A percentile compares a stretch with the other conserved stretches of the same genome.
phyloP scores from a whole-genome alignment of 2,888 invertebrate species.

The Morinoia aosen region DNA sequence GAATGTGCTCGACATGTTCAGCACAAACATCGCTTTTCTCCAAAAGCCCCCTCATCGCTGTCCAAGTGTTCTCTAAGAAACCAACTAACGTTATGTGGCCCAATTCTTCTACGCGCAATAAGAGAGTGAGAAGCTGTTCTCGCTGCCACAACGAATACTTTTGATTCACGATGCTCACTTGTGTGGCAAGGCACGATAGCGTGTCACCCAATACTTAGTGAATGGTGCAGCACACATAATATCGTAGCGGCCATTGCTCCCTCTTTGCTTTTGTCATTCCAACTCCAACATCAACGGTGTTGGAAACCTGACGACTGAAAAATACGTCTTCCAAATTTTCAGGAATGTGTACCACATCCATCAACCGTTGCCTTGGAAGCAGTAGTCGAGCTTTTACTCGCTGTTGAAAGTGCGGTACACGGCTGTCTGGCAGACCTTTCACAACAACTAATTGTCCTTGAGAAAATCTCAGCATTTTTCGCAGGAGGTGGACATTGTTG shows the following conservation, averaged over 20 bases:
- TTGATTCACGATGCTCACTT: no score
- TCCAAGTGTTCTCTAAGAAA: no score
- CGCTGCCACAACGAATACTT: no score
- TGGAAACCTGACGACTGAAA: not conserved
- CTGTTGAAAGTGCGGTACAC: not conserved
- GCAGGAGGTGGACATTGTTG: no score
- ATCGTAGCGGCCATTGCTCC: not conserved
- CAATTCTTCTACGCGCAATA: no score
- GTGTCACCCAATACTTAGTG: constrained; percentile 31
- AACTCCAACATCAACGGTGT: not conserved
- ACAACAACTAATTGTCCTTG: constrained; percentile 11
- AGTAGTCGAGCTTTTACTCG: not conserved
- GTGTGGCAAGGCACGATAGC: no score
- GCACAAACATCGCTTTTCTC: no score
- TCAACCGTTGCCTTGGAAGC: not conserved
- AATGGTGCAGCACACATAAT: constrained; percentile 12
- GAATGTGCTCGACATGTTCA: no score
- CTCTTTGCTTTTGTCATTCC: constrained; percentile 6
- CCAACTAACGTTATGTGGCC: no score
- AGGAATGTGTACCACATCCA: not conserved
- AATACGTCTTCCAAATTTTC: not conserved
- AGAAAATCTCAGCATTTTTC: not conserved
- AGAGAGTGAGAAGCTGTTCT: no score
- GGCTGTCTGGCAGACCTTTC: not conserved
- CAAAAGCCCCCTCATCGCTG: no score